Base-by-base conservation (phyloP, 2,797 vertebrate genomes). In the Leptoclinus maculatus region DNA sequence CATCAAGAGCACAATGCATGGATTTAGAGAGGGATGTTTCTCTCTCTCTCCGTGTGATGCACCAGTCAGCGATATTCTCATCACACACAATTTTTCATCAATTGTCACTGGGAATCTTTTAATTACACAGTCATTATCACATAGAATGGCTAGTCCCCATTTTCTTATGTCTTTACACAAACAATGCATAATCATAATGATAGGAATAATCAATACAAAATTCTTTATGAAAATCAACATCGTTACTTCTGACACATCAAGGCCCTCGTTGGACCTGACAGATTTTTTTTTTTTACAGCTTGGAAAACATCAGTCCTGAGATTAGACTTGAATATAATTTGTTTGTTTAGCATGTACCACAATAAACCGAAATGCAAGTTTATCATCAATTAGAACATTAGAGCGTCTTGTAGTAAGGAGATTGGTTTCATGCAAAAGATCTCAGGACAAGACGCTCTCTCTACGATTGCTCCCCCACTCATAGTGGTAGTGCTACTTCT, bases 111-210 rank as follows among this genome's bases (percentile, higher is more conserved):
- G 59, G 76, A 79, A 79, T 86, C 69, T 82, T 92, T 91, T 87
- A 87, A 91, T 92, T 85, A 74, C 54, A 88, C 76, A 86, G 72
- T 87, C 81, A 82, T 84, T 66, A 77, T 85, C 74, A 90, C 88
- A 90, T n/a, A 83, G 66, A 90, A 89, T 71, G 78, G 67, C 78
- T 56, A 66, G 51, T 68, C 84, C 63, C 85, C 80, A 85, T 72
- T 71, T 41, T 67, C 60, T 79, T 82, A 73, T 79, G 83, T 66
- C 73, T 88, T 84, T 89, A 89, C 87, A 91, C 84, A 90, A 91
- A 90, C 78, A 83, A 89, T 82, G 79, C 83, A 87, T 78, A 68
- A 82, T 73, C 74, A 81, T 63, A 77, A 84, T 74, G 79, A 83
- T 70, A 69, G 41, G 25, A 88, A 82, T 75, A 79, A 83, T 85